These are phyloP conservation scores for Drosophila monieri DNA, from an alignment of 2,888 invertebrate genomes.

Conservation along the genomic window DNA sequence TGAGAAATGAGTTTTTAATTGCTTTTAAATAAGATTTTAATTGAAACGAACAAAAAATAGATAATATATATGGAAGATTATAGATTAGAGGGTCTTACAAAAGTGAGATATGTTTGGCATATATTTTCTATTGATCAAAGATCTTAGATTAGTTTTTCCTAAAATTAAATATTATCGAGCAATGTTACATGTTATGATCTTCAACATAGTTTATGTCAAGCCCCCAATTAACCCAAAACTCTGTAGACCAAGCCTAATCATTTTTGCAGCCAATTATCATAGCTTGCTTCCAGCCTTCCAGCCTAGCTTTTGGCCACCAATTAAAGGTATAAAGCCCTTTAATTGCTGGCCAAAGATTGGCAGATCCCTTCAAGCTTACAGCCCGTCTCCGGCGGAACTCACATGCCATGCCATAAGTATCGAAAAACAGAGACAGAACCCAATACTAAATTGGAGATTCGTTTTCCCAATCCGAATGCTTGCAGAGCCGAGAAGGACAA, in stretches of 20 bases:
- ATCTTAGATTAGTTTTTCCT: too few species aligned
- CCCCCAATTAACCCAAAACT: slow-evolving; percentile 6
- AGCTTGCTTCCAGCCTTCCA: slow-evolving; percentile 70
- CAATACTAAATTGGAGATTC: slow-evolving; percentile 40
- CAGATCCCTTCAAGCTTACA: slow-evolving; percentile 36
- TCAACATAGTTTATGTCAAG: background rate
- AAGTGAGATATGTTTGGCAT: too few species aligned
- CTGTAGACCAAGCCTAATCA: slow-evolving; percentile 20
- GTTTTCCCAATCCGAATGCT: slow-evolving; percentile 46
- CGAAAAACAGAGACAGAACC: slow-evolving; percentile 1
- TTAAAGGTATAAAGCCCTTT: background rate
- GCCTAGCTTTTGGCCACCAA: slow-evolving; percentile 47
- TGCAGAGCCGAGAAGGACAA: slow-evolving; percentile 98
- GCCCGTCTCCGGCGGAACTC: slow-evolving; percentile 50
- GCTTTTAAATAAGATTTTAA: background rate
- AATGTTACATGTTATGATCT: too few species aligned
- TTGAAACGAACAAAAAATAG: too few species aligned
- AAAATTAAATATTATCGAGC: too few species aligned
- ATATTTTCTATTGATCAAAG: too few species aligned
- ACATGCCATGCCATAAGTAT: slow-evolving; percentile 72
- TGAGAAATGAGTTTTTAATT: background rate
- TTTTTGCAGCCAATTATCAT: slow-evolving; percentile 40
- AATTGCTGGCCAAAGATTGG: slow-evolving; percentile 10
- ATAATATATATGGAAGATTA: too few species aligned
- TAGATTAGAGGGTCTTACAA: too few species aligned